Evolutionary conservation across 2,113 vertebrate species (phyloP), one percentile per base, ranked within the genome.

Genomic region (Columbina picui): DNA sequence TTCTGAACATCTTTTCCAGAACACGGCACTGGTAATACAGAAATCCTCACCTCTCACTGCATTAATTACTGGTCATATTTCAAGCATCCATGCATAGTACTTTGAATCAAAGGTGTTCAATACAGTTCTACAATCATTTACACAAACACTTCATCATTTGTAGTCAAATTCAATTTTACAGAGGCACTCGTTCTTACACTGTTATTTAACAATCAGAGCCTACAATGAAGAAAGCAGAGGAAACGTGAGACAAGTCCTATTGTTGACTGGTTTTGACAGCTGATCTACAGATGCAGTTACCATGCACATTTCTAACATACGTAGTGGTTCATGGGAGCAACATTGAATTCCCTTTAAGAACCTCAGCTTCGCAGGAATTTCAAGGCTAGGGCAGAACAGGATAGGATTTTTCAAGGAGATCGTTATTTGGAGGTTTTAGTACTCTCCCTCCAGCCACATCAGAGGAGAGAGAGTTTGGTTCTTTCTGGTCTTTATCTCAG

Each of bases 21-120:
- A 68, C 69, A 49, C 86, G 87, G 87, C 50, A 56, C 43, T 73
- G 49, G 61, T 38, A 83, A 81, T 65, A 88, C 71, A 39, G 57
- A 77, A 93, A 92, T 71, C 27, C 36, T 84, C 73, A 63, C 39
- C 76, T 68, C 84, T 74, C 80, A 36, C 22, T 43, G 61, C 41
- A 87, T 60, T 90, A 93, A 95, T 94, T 92, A 75, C 34, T 52
- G 76, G 71, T 56, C 73, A 39, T 89, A 89, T 87, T 92, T 92
- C 89, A 93, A 78, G 73, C 52, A 87, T 50, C 73, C 83, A 86
- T 17, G 4, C 71, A 71, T 29, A 67, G 43, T 49, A 30, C 69
- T 89, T 87, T 39, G 80, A 92, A 71, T 87, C 63, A 84, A 73
- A 94, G 47, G 47, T 81, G 38, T 53, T 84, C 76, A 59, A 21